Conservation (phyloP, 2,888 invertebrate species). For the Caenorhabditis japonica region DNA sequence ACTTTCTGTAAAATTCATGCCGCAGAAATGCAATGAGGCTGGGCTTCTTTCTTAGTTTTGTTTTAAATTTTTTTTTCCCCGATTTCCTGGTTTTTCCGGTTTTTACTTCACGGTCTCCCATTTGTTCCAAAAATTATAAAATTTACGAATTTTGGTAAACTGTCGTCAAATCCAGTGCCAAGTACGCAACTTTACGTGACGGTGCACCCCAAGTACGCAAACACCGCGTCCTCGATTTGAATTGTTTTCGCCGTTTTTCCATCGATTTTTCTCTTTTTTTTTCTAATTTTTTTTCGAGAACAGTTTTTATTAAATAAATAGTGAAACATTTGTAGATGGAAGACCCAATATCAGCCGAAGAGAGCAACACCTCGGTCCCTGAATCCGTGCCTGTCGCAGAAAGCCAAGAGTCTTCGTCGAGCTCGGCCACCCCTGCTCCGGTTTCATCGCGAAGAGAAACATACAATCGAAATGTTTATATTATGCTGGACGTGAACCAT, state of each 20-base stretch:
- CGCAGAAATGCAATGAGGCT: too few species aligned
- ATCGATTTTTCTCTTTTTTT: not conserved
- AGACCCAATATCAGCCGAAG: conserved; percentile 10
- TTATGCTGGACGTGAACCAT: conserved; percentile 49
- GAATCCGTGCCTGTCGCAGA: not conserved
- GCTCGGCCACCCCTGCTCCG: conserved; percentile 8
- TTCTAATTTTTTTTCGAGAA: not conserved
- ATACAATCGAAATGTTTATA: conserved; percentile 42
- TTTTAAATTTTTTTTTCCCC: too few species aligned
- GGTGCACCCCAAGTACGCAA: conserved; percentile 12
- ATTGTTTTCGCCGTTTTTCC: conserved; percentile 5
- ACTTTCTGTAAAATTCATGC: too few species aligned
- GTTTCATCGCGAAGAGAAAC: conserved; percentile 26
- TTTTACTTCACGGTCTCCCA: too few species aligned
- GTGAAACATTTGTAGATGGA: conserved; percentile 9
- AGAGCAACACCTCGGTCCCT: not conserved
- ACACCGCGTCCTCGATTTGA: conserved; percentile 25
- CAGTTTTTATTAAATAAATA: not conserved
- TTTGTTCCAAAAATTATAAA: too few species aligned
- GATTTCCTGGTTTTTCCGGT: too few species aligned
- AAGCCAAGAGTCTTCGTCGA: conserved; percentile 8
- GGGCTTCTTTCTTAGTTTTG: too few species aligned
- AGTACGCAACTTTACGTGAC: conserved; percentile 9
- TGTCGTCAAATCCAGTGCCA: conserved; percentile 1
- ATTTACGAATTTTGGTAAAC: too few species aligned